phyloP scores from a whole-genome alignment of 2,888 invertebrate genomes.

The Drosophila greeni region DNA sequence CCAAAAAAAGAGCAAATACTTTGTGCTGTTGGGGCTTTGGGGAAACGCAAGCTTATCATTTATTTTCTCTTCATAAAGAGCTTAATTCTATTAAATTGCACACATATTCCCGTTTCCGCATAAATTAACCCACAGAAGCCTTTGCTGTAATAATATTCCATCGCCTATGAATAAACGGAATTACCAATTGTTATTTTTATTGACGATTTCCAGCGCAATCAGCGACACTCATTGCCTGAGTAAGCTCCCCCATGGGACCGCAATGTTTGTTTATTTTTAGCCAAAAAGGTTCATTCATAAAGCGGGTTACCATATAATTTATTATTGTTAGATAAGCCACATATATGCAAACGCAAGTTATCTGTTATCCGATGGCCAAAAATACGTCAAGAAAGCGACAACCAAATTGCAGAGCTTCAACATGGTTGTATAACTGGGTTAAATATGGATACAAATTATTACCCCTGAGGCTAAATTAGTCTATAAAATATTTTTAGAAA shows the following conservation, averaged over 20 bases:
- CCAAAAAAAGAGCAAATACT: background rate
- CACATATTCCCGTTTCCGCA: conserved; percentile 2
- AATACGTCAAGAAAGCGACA: background rate
- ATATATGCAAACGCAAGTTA: conserved; percentile 9
- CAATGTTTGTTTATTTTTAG: conserved; percentile 15
- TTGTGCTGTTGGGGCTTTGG: background rate
- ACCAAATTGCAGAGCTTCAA: conserved; percentile 1
- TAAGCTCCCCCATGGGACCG: conserved; percentile 3
- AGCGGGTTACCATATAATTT: conserved; percentile 11
- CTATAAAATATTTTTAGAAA: conserved; percentile 3
- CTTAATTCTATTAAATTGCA: conserved; percentile 10
- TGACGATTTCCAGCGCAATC: conserved; percentile 12
- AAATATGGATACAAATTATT: conserved; percentile 7
- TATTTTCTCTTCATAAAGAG: background rate
- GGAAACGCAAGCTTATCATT: conserved; percentile 3
- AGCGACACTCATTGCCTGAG: conserved; percentile 4
- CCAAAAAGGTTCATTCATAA: conserved; percentile 26
- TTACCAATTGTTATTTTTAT: conserved; percentile 14
- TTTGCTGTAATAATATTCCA: background rate
- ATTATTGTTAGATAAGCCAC: conserved; percentile 29
- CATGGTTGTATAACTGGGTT: conserved; percentile 3
- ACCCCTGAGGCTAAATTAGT: background rate
- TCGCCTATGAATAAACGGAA: conserved; percentile 16
- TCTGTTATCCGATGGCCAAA: conserved; percentile 20
- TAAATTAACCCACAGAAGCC: conserved; percentile 3